Percentiles rank a stretch among this genome's conserved stretches.
phyloP scores from a whole-genome alignment of 2,113 vertebrate genomes.

The Dermatemys mawii region DNA sequence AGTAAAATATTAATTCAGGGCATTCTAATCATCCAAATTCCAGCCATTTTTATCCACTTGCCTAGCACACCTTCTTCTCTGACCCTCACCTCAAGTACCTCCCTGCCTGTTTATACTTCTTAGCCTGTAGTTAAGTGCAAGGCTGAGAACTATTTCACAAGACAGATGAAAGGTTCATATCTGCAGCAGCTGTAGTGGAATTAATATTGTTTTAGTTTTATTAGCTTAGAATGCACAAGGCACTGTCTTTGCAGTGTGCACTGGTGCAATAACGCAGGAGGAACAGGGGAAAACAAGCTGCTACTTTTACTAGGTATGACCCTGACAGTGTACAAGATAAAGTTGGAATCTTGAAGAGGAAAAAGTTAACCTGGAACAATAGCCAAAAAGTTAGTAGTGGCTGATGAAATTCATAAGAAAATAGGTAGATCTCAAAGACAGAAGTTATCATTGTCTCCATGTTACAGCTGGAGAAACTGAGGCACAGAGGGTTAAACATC shows the following conservation, averaged over 20 bases:
- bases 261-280: background rate
- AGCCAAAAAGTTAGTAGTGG: slow-evolving; percentile 1
- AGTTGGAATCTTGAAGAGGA: slow-evolving; percentile 8
- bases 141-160: background rate
- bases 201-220: slow-evolving; percentile 53
- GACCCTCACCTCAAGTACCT: slow-evolving; percentile 3
- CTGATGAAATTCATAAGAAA: slow-evolving; percentile 28
- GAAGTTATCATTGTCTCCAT: background rate
- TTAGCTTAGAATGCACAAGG: slow-evolving; percentile 26
- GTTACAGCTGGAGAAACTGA: background rate
- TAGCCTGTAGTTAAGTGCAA: background rate
- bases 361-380: slow-evolving; percentile 25
- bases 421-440: background rate
- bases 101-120: background rate
- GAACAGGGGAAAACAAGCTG: background rate
- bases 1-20: background rate
- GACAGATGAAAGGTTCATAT: slow-evolving; percentile 22
- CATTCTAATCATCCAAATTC: background rate
- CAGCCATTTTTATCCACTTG: background rate
- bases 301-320: background rate
- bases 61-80: background rate
- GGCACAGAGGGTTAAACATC: rapidly evolving
- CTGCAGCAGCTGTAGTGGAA: slow-evolving; percentile 26
- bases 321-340: background rate
- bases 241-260: background rate